These are phyloP conservation scores for Mythimna loreyi DNA, from an alignment of 2,888 invertebrate genomes.

Conservation along the genomic window DNA sequence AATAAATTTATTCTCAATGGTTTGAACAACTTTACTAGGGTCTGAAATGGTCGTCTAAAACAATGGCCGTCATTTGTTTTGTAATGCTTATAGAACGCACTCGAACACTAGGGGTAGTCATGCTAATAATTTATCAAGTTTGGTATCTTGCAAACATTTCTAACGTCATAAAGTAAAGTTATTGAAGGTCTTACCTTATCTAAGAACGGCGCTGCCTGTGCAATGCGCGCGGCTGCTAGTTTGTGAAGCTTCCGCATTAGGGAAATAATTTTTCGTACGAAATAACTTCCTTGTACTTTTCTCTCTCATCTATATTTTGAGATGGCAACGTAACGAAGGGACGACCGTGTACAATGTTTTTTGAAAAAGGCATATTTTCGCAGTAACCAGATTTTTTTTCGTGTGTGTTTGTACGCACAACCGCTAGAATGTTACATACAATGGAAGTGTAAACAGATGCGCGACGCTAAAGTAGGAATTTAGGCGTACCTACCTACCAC, in stretches of 20 bases:
- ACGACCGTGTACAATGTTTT: constrained; percentile 25
- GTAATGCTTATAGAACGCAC: constrained; percentile 14
- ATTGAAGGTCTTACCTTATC: constrained; percentile 46
- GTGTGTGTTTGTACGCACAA: constrained; percentile 21
- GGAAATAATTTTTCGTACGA: constrained; percentile 55
- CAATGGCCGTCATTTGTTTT: constrained; percentile 39
- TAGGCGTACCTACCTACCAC: not conserved
- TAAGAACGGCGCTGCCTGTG: constrained; percentile 20
- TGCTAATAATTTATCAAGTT: constrained; percentile 37
- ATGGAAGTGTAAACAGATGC: constrained; percentile 23
- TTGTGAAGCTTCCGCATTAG: constrained; percentile 29
- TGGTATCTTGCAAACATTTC: constrained; percentile 45
- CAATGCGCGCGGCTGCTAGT: constrained; percentile 40
- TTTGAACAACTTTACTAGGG: constrained; percentile 13
- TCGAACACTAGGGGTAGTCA: constrained; percentile 16
- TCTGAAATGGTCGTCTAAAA: constrained; percentile 39
- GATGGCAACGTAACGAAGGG: constrained; percentile 41
- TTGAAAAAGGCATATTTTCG: constrained; percentile 38
- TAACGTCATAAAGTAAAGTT: constrained; percentile 39
- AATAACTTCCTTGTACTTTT: constrained; percentile 49
- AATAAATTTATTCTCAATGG: constrained; percentile 10
- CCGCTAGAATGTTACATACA: constrained; percentile 41
- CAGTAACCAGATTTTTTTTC: constrained; percentile 42
- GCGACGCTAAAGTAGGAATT: constrained; percentile 14
- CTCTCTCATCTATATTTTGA: constrained; percentile 42